Evolutionary conservation across 1,140 invertebrate species (phyloP), one percentile per base, ranked within the genome.

Genomic region (Zaprionus ghesquierei): DNA sequence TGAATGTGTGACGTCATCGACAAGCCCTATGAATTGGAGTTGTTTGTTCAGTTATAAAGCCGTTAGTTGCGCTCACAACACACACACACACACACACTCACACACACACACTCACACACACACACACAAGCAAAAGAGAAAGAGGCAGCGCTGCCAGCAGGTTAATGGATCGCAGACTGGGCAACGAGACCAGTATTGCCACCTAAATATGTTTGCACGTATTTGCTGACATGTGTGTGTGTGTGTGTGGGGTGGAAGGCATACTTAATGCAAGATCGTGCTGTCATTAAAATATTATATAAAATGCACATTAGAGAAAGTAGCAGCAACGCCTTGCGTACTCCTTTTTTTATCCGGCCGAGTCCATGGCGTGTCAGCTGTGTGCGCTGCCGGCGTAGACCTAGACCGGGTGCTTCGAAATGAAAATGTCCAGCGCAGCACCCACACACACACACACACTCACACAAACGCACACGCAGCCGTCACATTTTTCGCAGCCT

Each of bases 391-490:
- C 60, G 31, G 18, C 41, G 44, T 56, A 38, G 38, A 29, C 56
- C 35, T 56, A 38, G 38, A 29, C 56, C 35, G 33, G 56, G 62
- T 41, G 61, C 69, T 71, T 66, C 22, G 51, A 69, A 44, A 54
- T 58, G 65, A 86, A 81, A 81, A 77, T 81, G 82, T 73, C 82
- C 73, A 89, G 69, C 84, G 72, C 76, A 89, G 75, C 82, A 89
- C 82, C 82, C 82, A 23, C 68, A 51, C 61, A 33, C 61, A 58
- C 61, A 53, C 41, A 38, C 38, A 41, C 50, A n/a, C n/a, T n/a
- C n/a, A n/a, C n/a, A n/a, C n/a, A n/a, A n/a, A n/a, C n/a, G 15
- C 27, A 55, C 64, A 75, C 38, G 41, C 31, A 61, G 20, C 44
- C 49, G 69, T 75, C 73, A 71, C 73, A 72, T 72, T 75, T 75